Evolutionary conservation across 2,888 invertebrate genomes (phyloP).

Genomic region (Apoda limacodes): DNA sequence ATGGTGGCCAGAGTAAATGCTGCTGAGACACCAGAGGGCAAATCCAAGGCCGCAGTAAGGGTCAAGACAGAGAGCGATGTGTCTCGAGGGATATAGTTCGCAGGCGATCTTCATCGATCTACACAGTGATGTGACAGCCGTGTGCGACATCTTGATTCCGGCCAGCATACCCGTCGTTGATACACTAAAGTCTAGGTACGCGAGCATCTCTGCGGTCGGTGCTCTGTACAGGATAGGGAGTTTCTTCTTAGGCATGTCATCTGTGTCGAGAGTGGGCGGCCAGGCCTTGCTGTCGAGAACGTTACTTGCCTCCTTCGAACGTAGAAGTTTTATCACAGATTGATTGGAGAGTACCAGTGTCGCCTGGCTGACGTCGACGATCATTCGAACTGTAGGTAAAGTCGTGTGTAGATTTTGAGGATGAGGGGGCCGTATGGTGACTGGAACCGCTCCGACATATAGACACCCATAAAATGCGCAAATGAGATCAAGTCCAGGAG

Average conservation of each 20-base stretch:
- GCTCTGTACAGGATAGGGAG: constrained; percentile 86
- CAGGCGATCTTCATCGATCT: constrained; percentile 94
- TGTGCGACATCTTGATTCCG: constrained; percentile 98
- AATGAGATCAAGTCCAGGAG: constrained; percentile 96
- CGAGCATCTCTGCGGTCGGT: constrained; percentile 96
- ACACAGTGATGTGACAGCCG: constrained; percentile 90
- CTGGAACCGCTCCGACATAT: constrained; percentile 96
- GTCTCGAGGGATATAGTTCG: constrained; percentile 97
- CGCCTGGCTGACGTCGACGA: constrained; percentile 98
- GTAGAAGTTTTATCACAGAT: constrained; percentile 93
- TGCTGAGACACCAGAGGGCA: constrained; percentile 93
- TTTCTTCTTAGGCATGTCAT: constrained; percentile 97
- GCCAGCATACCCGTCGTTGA: constrained; percentile 99
- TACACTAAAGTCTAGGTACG: constrained; percentile 97
- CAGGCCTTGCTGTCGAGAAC: constrained; percentile 98
- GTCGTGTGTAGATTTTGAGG: constrained; percentile 98
- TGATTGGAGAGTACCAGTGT: constrained; percentile 94
- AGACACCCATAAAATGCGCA: constrained; percentile 99
- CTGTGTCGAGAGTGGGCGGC: constrained; percentile 97
- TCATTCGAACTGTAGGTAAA: constrained; percentile 97
- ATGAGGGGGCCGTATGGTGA: constrained; percentile 98
- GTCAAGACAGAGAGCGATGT: constrained; percentile 97
- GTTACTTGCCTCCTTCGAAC: constrained; percentile 94
- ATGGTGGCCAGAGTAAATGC: constrained; percentile 99
- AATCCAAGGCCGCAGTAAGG: constrained; percentile 99